These are phyloP conservation scores for Pluvialis apricaria DNA, from an alignment of 2,113 vertebrate species.

Conservation along the genomic window DNA sequence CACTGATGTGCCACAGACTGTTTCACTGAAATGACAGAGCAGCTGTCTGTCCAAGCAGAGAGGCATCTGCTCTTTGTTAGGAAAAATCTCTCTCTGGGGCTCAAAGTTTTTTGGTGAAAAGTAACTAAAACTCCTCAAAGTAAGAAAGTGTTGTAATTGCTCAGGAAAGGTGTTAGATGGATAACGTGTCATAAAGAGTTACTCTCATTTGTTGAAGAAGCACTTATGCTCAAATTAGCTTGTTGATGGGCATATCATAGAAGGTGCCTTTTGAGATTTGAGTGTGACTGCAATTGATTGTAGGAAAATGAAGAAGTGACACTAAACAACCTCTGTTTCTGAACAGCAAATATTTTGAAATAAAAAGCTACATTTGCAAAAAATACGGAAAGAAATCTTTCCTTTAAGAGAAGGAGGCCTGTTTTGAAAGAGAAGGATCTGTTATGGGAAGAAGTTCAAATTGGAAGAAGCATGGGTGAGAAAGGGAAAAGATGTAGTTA, in stretches of 20 bases:
- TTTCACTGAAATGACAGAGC: background rate
- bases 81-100: background rate
- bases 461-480: background rate
- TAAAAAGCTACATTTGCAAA: background rate
- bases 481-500: background rate
- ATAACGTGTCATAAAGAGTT: background rate
- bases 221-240: slow-evolving; percentile 1
- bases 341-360: background rate
- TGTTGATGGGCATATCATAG: background rate
- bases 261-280: slow-evolving; percentile 23
- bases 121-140: background rate
- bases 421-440: background rate
- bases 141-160: background rate
- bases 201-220: slow-evolving; percentile 16
- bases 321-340: background rate
- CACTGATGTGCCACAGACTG: background rate
- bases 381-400: background rate
- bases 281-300: background rate
- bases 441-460: background rate
- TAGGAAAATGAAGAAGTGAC: background rate
- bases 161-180: background rate
- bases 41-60: background rate
- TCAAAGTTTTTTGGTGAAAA: background rate
- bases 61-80: background rate
- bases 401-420: background rate